Base-by-base conservation (phyloP, 1,140 invertebrate genomes). In the Solenopsis invicta region DNA sequence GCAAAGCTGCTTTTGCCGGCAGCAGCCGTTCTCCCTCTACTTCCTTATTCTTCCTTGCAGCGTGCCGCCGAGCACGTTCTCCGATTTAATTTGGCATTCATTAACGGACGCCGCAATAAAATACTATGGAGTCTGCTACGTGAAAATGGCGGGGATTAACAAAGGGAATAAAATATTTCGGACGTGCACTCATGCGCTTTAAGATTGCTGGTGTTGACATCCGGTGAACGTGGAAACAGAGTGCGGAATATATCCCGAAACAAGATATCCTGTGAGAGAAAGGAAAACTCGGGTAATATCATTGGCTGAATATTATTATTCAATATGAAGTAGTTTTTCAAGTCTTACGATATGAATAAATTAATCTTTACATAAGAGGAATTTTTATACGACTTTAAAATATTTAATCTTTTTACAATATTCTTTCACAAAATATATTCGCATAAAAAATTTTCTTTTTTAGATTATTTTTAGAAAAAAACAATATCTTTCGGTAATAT, bases 61-160 rank as follows among this genome's bases (percentile, higher is more conserved):
- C 48, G 78, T 61, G 78, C 64, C 50, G 54, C 54, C 72, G 77
- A 77, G 85, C 77, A 72, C 85, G 85, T 82, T 82, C 67, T 18
- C 78, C 77, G 87, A 87, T 87, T 88, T 86, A 80, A 88, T 88
- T 80, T 71, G 85, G 67, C 85, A 71, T 87, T 86, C 75, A 88
- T 86, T 87, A 87, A 62, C 75, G 86, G 64, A 87, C 59, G 66
- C 64, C 86, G 81, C 67, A 85, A 76, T 66, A 69, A 78, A 75
- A 85, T 80, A 84, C 75, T 67, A 34, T 59, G 61, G 61, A 75
- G 69, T 67, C 76, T 69, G 62, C 74, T 64, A 85, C 45, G 72
- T 64, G 82, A 59, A 76, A 85, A 85, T 77, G 72, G 72, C 69
- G 72, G 48, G 82, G 72, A 85, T 85, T 85, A 85, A 76, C 69